Evolutionary conservation across 2,113 vertebrate species (phyloP), one percentile per base, ranked within the genome.

Genomic region (Galbula dea): DNA sequence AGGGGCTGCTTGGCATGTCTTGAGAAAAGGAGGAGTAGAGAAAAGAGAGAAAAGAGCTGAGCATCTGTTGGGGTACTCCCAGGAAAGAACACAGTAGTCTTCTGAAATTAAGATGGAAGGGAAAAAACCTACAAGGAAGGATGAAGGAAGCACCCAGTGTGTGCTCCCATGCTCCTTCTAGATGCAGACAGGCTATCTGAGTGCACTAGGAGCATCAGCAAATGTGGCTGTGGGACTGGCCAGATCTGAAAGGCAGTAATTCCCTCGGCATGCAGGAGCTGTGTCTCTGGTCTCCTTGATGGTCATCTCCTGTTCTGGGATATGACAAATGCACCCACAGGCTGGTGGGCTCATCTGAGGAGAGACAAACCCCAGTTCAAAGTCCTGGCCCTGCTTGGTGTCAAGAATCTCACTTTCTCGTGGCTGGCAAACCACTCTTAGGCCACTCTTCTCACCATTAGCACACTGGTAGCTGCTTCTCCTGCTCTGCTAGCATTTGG

Each of bases 341-440:
- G 61, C 55, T 49, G 80, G 49, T 21, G 66, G 77, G 52, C 84
- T 85, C 66, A 2, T 43, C 54, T 66, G 26, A 18, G 76, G 21
- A 73, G 41, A n/a, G 37, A 45, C 63, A 61, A 58, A 72, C 32
- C 12, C 0, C 37, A 3, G 17, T 46, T 32, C 39, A 2, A 5
- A 86, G 90, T 27, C 1, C 0, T 1, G 41, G 46, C 55, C 55
- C 48, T 0, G 1, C 36, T 84, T 8, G 0, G 48, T 39, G 62
- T 81, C 21, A 4, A 79, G 59, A 73, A 75, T 51, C 6, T 78
- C 37, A 26, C 69, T 37, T 78, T 45, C 59, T 65, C 27, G 37
- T 0, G 2, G 46, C 54, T 2, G 46, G 34, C 71, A 57, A 18
- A 48, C 48, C 0, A 0, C n/a, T 41, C 23, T 27, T 2, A 0